phyloP scores from a whole-genome alignment of 2,888 invertebrate species.

The Drosophila kuntzei region DNA sequence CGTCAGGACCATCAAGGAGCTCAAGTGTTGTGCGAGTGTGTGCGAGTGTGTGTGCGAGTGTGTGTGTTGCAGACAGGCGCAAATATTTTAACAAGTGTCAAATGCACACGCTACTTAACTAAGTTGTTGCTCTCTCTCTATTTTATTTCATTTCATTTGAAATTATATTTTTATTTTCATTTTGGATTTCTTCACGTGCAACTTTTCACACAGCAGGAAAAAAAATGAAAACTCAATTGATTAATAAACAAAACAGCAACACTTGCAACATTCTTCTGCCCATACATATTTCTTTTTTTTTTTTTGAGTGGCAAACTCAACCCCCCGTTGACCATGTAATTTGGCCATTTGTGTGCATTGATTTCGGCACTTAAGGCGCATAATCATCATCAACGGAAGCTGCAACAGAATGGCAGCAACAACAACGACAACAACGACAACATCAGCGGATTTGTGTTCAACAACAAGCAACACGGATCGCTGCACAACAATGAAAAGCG shows the following conservation, averaged over 20 bases:
- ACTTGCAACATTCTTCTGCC: slow-evolving; percentile 40
- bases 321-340: slow-evolving; percentile 67
- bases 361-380: slow-evolving; percentile 83
- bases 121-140: slow-evolving; percentile 36
- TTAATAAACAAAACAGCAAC: slow-evolving; percentile 78
- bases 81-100: slow-evolving; percentile 86
- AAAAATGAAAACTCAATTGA: slow-evolving; percentile 51
- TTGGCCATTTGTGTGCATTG: slow-evolving; percentile 83
- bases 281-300: no score
- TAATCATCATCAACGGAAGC: slow-evolving; percentile 66
- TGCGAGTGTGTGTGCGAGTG: slow-evolving; percentile 13
- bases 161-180: slow-evolving; percentile 30
- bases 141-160: slow-evolving; percentile 16
- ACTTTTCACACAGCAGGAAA: slow-evolving; percentile 41
- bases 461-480: slow-evolving; percentile 68
- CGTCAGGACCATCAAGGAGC: slow-evolving; percentile 42
- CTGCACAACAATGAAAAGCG: slow-evolving; percentile 67
- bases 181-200: slow-evolving; percentile 42
- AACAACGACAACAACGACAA: slow-evolving; percentile 20
- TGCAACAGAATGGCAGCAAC: slow-evolving; percentile 18
- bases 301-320: slow-evolving; percentile 6
- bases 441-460: slow-evolving; percentile 62
- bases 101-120: slow-evolving; percentile 86
- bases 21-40: slow-evolving; percentile 52
- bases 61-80: slow-evolving; percentile 72